phyloP scores from a whole-genome alignment of 2,113 vertebrate species.

The Echinops telfairi region DNA sequence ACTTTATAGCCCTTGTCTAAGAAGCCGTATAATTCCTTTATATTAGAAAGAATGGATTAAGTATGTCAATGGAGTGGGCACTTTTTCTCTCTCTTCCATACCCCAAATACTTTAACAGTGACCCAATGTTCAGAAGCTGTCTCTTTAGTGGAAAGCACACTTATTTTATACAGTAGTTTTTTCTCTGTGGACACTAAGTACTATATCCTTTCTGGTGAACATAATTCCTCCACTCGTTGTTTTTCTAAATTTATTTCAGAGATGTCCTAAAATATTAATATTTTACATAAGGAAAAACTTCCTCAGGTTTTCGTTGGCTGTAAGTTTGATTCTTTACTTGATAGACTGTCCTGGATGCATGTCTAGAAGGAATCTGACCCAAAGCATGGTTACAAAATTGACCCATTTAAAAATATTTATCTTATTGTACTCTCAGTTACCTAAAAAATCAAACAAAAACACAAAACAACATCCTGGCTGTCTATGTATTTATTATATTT shows the following conservation, averaged over 20 bases:
- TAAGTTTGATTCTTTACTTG: constrained; percentile 16
- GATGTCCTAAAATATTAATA: constrained; percentile 10
- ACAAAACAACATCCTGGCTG: neutral
- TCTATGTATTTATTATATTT: neutral
- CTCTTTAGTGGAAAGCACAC: constrained; percentile 22
- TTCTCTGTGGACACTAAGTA: too few species aligned
- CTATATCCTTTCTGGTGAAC: neutral
- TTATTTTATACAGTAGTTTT: too few species aligned
- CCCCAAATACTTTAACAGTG: constrained; percentile 20
- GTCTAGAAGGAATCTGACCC: neutral
- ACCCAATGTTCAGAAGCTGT: constrained; percentile 28
- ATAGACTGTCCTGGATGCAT: neutral
- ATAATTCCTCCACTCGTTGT: constrained; percentile 28
- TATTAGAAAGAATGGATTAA: constrained; percentile 59
- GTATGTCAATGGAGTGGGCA: constrained; percentile 50
- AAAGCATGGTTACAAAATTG: constrained; percentile 21
- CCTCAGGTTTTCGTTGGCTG: neutral
- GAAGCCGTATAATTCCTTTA: constrained; percentile 69
- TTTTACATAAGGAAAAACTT: neutral
- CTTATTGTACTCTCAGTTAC: constrained; percentile 39
- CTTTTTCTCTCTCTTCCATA: constrained; percentile 35
- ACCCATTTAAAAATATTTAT: constrained; percentile 53
- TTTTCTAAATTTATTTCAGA: constrained; percentile 49
- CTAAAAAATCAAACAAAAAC: neutral
- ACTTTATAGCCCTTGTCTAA: constrained; percentile 78